phyloP scores from a whole-genome alignment of 1,140 invertebrate species.

The Drosophila ficusphila region DNA sequence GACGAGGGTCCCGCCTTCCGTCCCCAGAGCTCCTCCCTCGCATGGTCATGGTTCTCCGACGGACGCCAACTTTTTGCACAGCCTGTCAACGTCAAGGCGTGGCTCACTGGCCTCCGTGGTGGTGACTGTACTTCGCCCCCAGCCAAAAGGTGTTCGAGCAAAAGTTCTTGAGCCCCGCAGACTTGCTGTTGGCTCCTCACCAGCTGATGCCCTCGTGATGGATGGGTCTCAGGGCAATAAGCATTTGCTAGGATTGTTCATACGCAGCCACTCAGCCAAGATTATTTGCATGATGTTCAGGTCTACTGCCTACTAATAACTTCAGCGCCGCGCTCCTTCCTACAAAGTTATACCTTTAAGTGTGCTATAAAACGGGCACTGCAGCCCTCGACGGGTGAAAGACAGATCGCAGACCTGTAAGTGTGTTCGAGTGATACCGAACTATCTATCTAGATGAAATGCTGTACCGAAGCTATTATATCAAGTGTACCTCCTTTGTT shows the following conservation, averaged over 20 bases:
- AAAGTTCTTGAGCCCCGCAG: constrained; percentile 27
- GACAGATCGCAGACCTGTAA: no score
- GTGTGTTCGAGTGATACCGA: no score
- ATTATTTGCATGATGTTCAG: constrained; percentile 24
- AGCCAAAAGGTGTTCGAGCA: constrained; percentile 31
- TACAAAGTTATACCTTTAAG: constrained; percentile 2
- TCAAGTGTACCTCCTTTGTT: no score
- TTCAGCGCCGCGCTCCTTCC: constrained; percentile 13
- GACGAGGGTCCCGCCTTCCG: constrained; percentile 63
- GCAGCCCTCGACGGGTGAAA: no score
- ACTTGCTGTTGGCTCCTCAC: background rate
- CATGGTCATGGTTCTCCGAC: background rate
- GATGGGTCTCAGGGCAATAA: constrained; percentile 39
- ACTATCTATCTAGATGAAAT: no score
- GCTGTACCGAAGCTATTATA: no score
- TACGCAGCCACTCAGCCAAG: constrained; percentile 23
- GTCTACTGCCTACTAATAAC: constrained; percentile 10
- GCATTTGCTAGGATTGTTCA: constrained; percentile 35
- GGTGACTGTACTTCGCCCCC: constrained; percentile 30
- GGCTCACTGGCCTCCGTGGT: constrained; percentile 28
- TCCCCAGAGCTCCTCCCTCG: background rate
- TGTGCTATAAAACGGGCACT: no score
- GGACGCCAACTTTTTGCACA: constrained; percentile 54
- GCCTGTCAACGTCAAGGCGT: constrained; percentile 72
- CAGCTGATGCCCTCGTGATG: constrained; percentile 44